Evolutionary conservation across 2,888 invertebrate species (phyloP), one percentile per base, ranked within the genome.

Genomic region (Ophion obscuratus): DNA sequence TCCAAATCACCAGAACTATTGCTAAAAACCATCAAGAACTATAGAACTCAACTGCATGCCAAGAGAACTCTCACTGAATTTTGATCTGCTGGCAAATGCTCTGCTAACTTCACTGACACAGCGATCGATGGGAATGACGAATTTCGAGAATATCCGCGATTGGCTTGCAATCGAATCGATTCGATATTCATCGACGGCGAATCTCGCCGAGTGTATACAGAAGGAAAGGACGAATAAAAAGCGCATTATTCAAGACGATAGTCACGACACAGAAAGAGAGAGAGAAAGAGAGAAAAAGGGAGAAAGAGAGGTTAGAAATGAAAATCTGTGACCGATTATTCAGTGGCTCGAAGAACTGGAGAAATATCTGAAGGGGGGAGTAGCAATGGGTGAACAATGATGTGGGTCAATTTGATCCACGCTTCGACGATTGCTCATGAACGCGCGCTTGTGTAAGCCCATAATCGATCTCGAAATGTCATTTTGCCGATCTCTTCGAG

Each of bases 331-430:
- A 84, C 82, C 87, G 87, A 88, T 88, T 87, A 87, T 87, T 81
- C 78, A 87, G 87, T 85, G 85, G 57, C 71, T 73, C 71, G 76
- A 64, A 59, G 75, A 61, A 27, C 24, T 27, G 24, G 40, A 31
- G 27, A 27, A 62, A 74, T 77, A 66, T 66, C n/a, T n/a, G 64
- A 82, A 81, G 74, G 83, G 14, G 67, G 31, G 44, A 68, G 73
- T 79, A 62, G 64, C 84, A 87, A 82, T 85, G 79, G 82, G 70
- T 79, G 75, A 44, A 81, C 66, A 87, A 83, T 83, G 82, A 88
- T 87, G 85, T 88, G 86, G 88, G 88, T 88, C 88, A 88, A 88
- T 87, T 85, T 84, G 82, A 61, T 84, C 61, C 81, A 87, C 87
- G 87, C 82, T 85, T 85, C 83, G 78, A 75, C 78, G 86, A 87